Evolutionary conservation across 2,797 vertebrate species (phyloP), one percentile per base, ranked within the genome.

Genomic region (Naso thynnoides): DNA sequence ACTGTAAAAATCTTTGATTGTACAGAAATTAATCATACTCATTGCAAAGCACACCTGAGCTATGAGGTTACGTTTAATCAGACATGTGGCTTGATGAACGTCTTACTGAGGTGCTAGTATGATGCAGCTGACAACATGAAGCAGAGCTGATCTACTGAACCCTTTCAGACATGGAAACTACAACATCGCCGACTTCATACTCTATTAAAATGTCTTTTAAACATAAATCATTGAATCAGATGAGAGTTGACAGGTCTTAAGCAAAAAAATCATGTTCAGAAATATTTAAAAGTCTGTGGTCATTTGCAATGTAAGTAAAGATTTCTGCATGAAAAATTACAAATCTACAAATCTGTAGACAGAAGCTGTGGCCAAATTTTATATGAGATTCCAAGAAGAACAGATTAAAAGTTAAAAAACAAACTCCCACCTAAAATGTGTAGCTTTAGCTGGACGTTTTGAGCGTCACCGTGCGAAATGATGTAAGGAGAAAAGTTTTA

Each of bases 101-200:
- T 67, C 23, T 19, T 5, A 10, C 42, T 47, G 36, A 56, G 39
- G 27, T n/a, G 75, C 42, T 54, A 41, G 44, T 31, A 50, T 42
- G 45, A 70, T 33, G 79, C 64, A 36, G 62, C 27, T 57, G 61
- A 78, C 62, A 21, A 63, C 60, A 45, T 61, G 13, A n/a, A 61
- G 62, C 76, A 65, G 38, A 66, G 47, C 52, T 70, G 53, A 52
- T 50, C 62, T 70, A 65, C 58, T 0, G 58, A 83, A 49, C 64
- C 62, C 48, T 85, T 91, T 88, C 86, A 91, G 85, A 91, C 84
- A 81, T 21, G 78, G n/a, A 18, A 6, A 5, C 61, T 2, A 16
- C 3, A 16, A 18, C 13, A 3, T 13, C 1, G 48, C n/a, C 2
- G n/a, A 29, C 24, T 56, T 73, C 45, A 7, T 29, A 0, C 0